phyloP scores from a whole-genome alignment of 2,113 vertebrate genomes.

The Ciconia stormi region DNA sequence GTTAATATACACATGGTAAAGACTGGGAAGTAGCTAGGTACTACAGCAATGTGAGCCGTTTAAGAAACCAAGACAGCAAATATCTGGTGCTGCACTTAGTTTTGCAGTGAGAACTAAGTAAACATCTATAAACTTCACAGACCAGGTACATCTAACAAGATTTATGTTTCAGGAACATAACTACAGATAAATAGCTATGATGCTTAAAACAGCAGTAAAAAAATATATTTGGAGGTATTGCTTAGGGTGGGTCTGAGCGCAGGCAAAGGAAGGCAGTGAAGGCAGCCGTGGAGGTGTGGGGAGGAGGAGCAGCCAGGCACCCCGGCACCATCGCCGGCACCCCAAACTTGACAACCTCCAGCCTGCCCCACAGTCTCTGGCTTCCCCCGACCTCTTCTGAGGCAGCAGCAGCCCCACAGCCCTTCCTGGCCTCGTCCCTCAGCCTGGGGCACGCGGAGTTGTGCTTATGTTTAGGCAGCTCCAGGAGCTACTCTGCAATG shows the following conservation, averaged over 20 bases:
- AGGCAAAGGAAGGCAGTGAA: background rate
- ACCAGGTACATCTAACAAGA: background rate
- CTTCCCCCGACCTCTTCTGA: fast-evolving
- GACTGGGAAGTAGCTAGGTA: background rate
- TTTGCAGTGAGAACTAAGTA: background rate
- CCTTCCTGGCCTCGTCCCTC: background rate
- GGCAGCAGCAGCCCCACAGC: background rate
- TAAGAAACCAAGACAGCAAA: background rate
- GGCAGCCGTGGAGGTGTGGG: background rate
- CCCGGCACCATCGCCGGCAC: background rate
- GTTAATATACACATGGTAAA: background rate
- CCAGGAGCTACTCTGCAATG: background rate
- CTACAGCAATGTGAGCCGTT: background rate
- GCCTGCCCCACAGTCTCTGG: background rate
- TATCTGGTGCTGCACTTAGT: background rate
- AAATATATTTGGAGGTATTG: background rate
- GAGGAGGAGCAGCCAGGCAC: background rate
- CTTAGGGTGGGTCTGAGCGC: background rate
- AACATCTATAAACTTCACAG: background rate
- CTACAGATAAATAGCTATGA: background rate
- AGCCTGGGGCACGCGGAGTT: background rate
- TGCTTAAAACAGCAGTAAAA: background rate
- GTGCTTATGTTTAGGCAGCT: background rate
- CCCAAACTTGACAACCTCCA: background rate
- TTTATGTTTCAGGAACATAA: background rate